These are phyloP conservation scores for Elephantulus edwardii DNA, from an alignment of 2,113 vertebrate species.

Conservation along the genomic window DNA sequence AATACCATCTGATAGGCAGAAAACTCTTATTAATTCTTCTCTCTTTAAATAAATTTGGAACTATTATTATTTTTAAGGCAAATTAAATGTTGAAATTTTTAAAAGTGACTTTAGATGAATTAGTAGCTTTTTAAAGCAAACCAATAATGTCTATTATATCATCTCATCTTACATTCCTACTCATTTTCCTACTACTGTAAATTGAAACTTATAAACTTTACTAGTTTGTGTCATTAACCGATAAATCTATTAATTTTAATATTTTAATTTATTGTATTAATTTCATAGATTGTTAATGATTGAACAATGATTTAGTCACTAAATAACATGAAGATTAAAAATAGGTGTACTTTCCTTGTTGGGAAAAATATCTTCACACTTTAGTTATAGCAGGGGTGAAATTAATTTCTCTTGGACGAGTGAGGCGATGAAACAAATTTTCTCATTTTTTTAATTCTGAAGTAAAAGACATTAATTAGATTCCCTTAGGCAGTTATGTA, in stretches of 20 bases:
- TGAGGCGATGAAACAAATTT: not conserved
- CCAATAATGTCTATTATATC: not conserved
- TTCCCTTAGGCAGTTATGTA: constrained; percentile 52
- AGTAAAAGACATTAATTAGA: constrained; percentile 12
- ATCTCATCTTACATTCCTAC: not conserved
- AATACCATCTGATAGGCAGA: not conserved
- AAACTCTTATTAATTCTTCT: not conserved
- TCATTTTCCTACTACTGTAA: not conserved
- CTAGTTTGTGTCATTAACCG: not conserved
- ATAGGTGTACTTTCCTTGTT: not conserved
- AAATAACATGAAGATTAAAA: not conserved
- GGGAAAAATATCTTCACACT: not conserved
- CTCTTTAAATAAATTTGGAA: not conserved
- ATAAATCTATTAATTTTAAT: not conserved
- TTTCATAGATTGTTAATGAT: not conserved
- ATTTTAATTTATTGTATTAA: not conserved
- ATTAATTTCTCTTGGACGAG: not conserved
- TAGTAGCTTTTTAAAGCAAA: not conserved
- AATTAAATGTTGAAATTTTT: constrained; percentile 2
- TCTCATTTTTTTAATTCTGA: not conserved
- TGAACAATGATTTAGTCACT: not conserved
- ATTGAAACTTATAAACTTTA: not conserved
- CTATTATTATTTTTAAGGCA: not conserved
- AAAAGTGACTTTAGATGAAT: not conserved
- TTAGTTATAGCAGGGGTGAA: not conserved